Percentiles rank a stretch among this genome's conserved stretches.
These are phyloP conservation scores for Astreopora myriophthalma DNA, from an alignment of 64 coral and sea anemone genomes.

Conservation along the genomic window DNA sequence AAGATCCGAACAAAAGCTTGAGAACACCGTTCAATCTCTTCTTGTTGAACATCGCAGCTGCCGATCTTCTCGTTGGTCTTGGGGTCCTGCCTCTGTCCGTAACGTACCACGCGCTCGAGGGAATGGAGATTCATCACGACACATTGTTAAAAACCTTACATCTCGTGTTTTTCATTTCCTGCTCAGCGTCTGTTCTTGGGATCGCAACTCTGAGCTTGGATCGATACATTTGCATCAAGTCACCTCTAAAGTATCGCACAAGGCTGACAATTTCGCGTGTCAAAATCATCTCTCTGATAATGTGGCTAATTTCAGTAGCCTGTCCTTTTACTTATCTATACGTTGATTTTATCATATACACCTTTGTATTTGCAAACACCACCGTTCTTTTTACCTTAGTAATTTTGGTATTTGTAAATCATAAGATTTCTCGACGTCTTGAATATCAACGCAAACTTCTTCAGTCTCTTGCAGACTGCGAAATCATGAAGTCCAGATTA, in stretches of 20 bases:
- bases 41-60: slow-evolving; percentile 78
- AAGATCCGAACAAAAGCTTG: slow-evolving; percentile 78
- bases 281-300: slow-evolving; percentile 38
- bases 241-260: slow-evolving; percentile 64
- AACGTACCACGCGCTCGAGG: slow-evolving; percentile 68
- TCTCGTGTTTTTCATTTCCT: slow-evolving; percentile 79
- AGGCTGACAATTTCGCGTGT: slow-evolving; percentile 40
- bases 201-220: slow-evolving; percentile 81
- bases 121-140: slow-evolving; percentile 10
- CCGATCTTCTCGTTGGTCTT: slow-evolving; percentile 70
- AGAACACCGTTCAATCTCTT: slow-evolving; percentile 89
- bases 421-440: slow-evolving; percentile 40
- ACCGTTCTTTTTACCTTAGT: slow-evolving; percentile 75
- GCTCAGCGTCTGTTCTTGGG: slow-evolving; percentile 82
- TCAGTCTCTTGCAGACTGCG: neutral
- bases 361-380: slow-evolving; percentile 78
- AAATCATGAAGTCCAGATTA: neutral
- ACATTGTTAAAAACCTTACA: slow-evolving; percentile 74
- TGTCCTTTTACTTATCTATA: slow-evolving; percentile 72
- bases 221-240: slow-evolving; percentile 68
- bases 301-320: slow-evolving; percentile 67
- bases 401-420: slow-evolving; percentile 61
- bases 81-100: slow-evolving; percentile 72
- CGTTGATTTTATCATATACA: slow-evolving; percentile 80
- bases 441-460: slow-evolving; percentile 41